Evolutionary conservation across 2,797 vertebrate genomes (phyloP), one percentile per base, ranked within the genome.

Genomic region (Sebastes matsubarae): DNA sequence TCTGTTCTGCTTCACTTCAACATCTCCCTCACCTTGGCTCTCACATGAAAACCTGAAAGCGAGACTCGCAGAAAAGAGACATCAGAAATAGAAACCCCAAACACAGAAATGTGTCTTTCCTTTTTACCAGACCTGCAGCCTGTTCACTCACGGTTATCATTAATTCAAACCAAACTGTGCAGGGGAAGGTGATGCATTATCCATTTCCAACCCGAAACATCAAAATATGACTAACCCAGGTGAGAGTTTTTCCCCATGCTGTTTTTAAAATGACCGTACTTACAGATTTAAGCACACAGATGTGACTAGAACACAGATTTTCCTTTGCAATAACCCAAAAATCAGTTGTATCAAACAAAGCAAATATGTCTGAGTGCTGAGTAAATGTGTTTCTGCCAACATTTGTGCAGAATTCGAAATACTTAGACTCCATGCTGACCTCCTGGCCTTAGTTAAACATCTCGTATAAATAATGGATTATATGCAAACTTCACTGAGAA

Each of bases 31-130:
- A 64, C 72, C 22, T 66, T 30, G 22, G 68, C 80, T 73, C 80
- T 58, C 64, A 73, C 59, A 59, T 25, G 42, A 69, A 72, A 76
- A 77, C 59, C 70, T 60, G 59, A 71, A 79, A 77, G 52, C 3
- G 13, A 68, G 67, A 50, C 54, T 72, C 24, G 36, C 29, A 69
- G 54, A 75, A 78, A 82, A 72, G 6, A 79, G 75, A 81, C 79
- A 82, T 78, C 68, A 85, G 60, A 74, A 69, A 81, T 36, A 71
- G 58, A 74, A 85, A 80, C 58, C 29, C 57, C 16, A 32, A 69
- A 36, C n/a, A 61, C 22, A 74, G 32, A 76, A 30, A 57, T 60
- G 10, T 52, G 34, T 67, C n/a, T 79, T 57, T 77, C 66, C 24
- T 11, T 68, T 30, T 46, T 70, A 63, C 46, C 22, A 42, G 70